These are phyloP conservation scores for Danio tinwini DNA, from an alignment of 2,797 vertebrate species.

Conservation along the genomic window DNA sequence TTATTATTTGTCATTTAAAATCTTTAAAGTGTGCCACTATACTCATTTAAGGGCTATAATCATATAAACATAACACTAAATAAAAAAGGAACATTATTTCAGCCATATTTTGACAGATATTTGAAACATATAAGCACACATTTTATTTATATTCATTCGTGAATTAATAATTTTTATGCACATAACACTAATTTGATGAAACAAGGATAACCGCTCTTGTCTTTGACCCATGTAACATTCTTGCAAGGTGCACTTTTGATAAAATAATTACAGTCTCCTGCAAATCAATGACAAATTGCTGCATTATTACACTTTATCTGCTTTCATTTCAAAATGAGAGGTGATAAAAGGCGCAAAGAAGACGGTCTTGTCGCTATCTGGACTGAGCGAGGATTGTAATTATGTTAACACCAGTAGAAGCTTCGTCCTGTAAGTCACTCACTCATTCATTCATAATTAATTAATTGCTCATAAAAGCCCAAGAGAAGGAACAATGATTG, in stretches of 20 bases:
- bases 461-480: constrained; percentile 77
- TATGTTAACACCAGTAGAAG: constrained; percentile 80
- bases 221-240: not conserved
- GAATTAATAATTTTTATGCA: too few relatives aligned
- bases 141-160: too few relatives aligned
- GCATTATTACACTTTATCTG: constrained; percentile 83
- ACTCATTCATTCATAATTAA: constrained; percentile 84
- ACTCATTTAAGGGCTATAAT: too few relatives aligned
- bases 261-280: constrained; percentile 81
- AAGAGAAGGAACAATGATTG: constrained; percentile 74
- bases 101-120: too few relatives aligned
- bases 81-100: too few relatives aligned
- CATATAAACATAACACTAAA: too few relatives aligned
- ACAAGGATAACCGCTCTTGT: too few relatives aligned
- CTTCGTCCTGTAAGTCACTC: constrained; percentile 73
- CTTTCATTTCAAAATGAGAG: constrained; percentile 83
- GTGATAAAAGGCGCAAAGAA: constrained; percentile 77
- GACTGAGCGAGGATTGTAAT: constrained; percentile 75
- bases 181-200: too few relatives aligned
- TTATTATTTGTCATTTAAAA: too few relatives aligned
- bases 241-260: constrained; percentile 62
- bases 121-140: too few relatives aligned
- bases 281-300: constrained; percentile 85
- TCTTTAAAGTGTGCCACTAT: too few relatives aligned
- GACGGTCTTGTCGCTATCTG: constrained; percentile 73